Percentiles rank a stretch among this genome's conserved stretches.
phyloP scores from a whole-genome alignment of 2,113 vertebrate species.

The Salvelinus namaycush region DNA sequence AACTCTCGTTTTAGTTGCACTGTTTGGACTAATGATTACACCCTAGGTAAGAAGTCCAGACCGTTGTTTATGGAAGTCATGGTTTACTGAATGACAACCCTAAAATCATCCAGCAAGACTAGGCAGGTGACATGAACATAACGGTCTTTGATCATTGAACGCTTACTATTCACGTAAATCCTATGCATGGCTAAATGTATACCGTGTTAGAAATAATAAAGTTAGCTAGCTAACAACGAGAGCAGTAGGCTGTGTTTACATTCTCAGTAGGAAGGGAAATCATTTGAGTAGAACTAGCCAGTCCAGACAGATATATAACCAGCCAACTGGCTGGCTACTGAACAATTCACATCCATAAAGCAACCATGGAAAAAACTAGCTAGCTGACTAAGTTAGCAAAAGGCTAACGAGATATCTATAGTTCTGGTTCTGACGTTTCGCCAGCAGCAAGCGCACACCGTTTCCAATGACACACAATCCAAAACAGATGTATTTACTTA shows the following conservation, averaged over 20 bases:
- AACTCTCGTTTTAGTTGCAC: no score
- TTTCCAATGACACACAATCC: neutral
- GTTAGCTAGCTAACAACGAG: no score
- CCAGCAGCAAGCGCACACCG: neutral
- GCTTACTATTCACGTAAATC: no score
- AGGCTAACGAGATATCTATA: neutral
- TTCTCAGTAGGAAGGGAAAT: neutral
- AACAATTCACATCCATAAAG: no score
- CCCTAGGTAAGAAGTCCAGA: no score
- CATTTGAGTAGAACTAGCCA: neutral
- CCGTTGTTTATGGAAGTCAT: neutral
- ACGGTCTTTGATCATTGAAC: no score
- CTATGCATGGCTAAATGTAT: no score
- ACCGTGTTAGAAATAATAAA: no score
- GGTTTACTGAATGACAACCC: neutral
- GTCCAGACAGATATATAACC: neutral
- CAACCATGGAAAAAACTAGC: neutral
- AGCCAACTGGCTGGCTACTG: neutral
- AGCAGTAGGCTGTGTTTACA: no score
- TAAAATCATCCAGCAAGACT: neutral
- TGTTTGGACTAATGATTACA: no score
- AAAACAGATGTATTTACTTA: constrained; percentile 17
- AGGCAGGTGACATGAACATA: neutral
- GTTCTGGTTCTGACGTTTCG: neutral
- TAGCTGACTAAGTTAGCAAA: neutral